Conservation (phyloP, 2,797 vertebrate genomes). For the Anas acuta region DNA sequence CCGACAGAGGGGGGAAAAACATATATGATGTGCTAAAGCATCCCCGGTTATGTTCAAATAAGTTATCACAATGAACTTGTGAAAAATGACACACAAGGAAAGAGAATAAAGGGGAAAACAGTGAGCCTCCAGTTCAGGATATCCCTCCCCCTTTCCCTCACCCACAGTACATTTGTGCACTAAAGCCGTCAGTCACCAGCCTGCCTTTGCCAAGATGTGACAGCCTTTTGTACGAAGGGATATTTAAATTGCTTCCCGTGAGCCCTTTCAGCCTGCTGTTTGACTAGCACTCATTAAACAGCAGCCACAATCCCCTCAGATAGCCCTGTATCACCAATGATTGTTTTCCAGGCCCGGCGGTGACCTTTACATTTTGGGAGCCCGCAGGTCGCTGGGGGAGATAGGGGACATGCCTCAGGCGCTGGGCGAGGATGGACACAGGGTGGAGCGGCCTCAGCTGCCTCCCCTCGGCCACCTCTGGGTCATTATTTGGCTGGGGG, state of each 20-base stretch:
- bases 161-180: not conserved
- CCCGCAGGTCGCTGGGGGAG: not conserved
- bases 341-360: not conserved
- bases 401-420: not conserved
- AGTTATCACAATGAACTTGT: not conserved
- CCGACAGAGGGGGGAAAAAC: not conserved
- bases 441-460: not conserved
- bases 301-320: conserved; percentile 11
- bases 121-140: not conserved
- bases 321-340: conserved; percentile 19
- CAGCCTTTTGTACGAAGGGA: conserved; percentile 34
- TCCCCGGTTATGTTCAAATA: not conserved
- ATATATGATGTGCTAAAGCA: not conserved
- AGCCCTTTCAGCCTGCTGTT: conserved; percentile 27
- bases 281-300: conserved; percentile 27
- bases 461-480: not conserved
- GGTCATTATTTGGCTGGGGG: not conserved
- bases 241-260: conserved; percentile 49
- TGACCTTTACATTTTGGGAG: conserved; percentile 19
- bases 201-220: not conserved
- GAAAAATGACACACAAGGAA: not conserved
- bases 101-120: not conserved
- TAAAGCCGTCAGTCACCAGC: conserved; percentile 10
- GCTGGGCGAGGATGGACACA: not conserved
- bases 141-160: not conserved